Evolutionary conservation across 2,888 invertebrate species (phyloP), one percentile per base, ranked within the genome.

Genomic region (Mesorhabditis sp.): DNA sequence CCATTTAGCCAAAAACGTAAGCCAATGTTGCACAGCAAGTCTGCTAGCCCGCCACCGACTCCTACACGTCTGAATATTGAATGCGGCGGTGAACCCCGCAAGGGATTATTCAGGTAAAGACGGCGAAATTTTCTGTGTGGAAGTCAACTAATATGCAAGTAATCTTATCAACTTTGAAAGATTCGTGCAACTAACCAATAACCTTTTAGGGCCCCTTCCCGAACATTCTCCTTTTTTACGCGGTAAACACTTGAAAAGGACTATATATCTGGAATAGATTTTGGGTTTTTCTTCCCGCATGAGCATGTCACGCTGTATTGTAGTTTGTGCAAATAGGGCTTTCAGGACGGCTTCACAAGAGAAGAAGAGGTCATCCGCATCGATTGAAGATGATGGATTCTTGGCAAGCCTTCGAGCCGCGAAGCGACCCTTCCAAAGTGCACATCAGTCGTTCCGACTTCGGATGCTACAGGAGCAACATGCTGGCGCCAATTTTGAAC

Each of bases 361-460:
- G 28, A 71, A 71, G 66, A 71, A 71, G 50, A 68, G 71, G 4
- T 71, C 71, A 4, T 66, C 71, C 1, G 68, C 67, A 43, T 58
- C 67, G 15, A 62, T 67, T 7, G 73, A 75, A 41, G 74, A 73
- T 62, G 65, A 70, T 3, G 72, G 71, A 7, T 68, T 67, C 4
- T 67, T 72, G 6, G 73, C 69, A 4, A 73, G 74, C n/a, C 62
- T 72, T 3, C 45, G 67, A 3, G 72, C 72, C n/a, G 72, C 69
- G 41, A 62, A 28, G 69, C 69, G 79, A 62, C 74, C 74, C 62
- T 80, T 80, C 74, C 74, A 75, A 72, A 71, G 69, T 50, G 84
- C 83, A 4, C 84, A 84, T 66, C 82, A 84, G 71, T 77, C 77
- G 44, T 83, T 83, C 72, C 73, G 83, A 13, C 73, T 81, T 43